phyloP scores from a whole-genome alignment of 2,113 vertebrate genomes.

The Engraulis encrasicolus region DNA sequence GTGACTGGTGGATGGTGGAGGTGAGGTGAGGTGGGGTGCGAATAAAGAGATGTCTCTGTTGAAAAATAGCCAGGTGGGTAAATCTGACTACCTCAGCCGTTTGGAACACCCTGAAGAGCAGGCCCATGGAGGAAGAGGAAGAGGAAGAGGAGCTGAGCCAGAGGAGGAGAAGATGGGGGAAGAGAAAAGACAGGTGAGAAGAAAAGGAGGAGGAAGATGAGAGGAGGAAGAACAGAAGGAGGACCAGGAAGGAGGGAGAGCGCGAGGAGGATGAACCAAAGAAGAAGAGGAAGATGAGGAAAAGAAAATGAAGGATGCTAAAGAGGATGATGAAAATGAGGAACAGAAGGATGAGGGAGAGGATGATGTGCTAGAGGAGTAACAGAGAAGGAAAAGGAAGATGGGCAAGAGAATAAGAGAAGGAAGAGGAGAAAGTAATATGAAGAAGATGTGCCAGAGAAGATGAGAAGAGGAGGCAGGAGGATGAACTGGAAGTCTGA shows the following conservation, averaged over 20 bases:
- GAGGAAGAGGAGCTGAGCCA: constrained; percentile 26
- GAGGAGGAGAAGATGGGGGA: constrained; percentile 19
- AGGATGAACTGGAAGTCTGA: constrained; percentile 3
- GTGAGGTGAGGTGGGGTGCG: constrained; percentile 31
- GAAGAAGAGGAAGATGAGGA: constrained; percentile 25
- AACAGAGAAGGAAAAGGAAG: not conserved
- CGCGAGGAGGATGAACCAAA: not conserved
- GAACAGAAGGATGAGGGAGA: not conserved
- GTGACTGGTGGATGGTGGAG: not conserved
- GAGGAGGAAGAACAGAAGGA: not conserved
- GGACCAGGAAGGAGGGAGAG: not conserved
- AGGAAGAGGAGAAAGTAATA: constrained; percentile 18
- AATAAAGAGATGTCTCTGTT: constrained; percentile 68
- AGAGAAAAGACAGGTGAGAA: no score
- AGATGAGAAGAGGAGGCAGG: no score
- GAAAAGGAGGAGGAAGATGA: not conserved
- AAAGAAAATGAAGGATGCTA: not conserved
- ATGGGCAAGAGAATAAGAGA: constrained; percentile 1
- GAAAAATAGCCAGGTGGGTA: constrained; percentile 73
- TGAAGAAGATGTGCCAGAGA: not conserved
- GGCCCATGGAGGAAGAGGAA: constrained; percentile 29
- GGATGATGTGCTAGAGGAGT: no score
- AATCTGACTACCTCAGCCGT: constrained; percentile 75
- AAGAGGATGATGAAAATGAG: not conserved
- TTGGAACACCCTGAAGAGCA: constrained; percentile 62